Percentiles rank a stretch among this genome's conserved stretches.
These are phyloP conservation scores for Pelobates fuscus DNA, from an alignment of 2,113 vertebrate genomes.

Conservation along the genomic window DNA sequence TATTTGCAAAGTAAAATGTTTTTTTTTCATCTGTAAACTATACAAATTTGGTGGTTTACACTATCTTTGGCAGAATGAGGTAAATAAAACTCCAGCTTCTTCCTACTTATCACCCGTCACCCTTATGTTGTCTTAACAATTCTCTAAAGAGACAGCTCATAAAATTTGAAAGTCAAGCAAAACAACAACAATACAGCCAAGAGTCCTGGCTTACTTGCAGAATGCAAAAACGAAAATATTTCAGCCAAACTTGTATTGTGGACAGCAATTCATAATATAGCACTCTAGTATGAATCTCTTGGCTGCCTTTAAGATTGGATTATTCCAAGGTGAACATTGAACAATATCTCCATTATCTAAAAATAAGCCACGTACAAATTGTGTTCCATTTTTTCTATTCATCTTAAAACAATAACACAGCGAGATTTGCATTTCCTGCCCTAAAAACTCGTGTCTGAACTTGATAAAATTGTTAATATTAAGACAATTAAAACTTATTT, in stretches of 20 bases:
- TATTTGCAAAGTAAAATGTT: conserved; percentile 3
- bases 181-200: conserved; percentile 33
- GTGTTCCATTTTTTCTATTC: background rate
- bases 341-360: conserved; percentile 2
- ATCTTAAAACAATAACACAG: background rate
- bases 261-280: background rate
- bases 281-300: conserved; percentile 13
- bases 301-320: background rate
- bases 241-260: conserved; percentile 16
- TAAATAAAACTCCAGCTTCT: conserved; percentile 34
- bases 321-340: conserved; percentile 5
- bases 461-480: no score
- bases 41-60: conserved; percentile 16
- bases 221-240: conserved; percentile 10
- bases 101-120: conserved; percentile 23
- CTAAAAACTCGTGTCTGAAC: no score
- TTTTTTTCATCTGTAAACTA: conserved; percentile 17
- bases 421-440: no score
- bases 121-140: conserved; percentile 44
- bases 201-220: conserved; percentile 12
- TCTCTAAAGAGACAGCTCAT: conserved; percentile 25
- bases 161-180: conserved; percentile 38
- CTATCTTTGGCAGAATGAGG: conserved; percentile 20
- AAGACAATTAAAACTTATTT: no score
- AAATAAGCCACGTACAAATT: conserved; percentile 2